A percentile compares a stretch with the other conserved stretches of the same genome.
Evolutionary conservation across 64 coral and sea anemone genomes (phyloP).

Genomic region (Porites australiensis): DNA sequence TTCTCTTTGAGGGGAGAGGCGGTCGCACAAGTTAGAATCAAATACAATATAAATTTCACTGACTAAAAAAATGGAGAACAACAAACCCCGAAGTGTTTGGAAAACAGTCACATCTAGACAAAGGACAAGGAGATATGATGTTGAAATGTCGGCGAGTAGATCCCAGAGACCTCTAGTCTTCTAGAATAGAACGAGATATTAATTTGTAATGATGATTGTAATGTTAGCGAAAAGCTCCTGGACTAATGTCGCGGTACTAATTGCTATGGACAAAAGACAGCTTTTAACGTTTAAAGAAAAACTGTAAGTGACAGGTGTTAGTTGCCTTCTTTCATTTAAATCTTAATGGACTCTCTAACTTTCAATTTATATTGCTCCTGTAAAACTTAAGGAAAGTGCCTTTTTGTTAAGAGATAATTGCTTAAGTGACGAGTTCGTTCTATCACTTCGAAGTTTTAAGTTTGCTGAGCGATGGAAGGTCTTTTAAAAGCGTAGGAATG

Average conservation of each 20-base stretch:
- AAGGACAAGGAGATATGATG: neutral
- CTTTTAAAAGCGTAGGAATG: too few relatives aligned
- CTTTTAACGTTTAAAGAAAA: constrained; percentile 7
- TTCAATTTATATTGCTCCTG: neutral
- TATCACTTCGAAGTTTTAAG: too few relatives aligned
- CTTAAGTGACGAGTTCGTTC: neutral
- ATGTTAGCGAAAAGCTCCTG: neutral
- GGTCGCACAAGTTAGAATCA: neutral
- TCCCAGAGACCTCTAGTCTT: neutral
- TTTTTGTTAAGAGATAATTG: neutral
- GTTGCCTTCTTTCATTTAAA: neutral
- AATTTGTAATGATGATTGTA: neutral
- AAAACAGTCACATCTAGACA: neutral
- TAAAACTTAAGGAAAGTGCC: neutral
- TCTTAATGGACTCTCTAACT: neutral
- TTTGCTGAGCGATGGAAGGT: too few relatives aligned
- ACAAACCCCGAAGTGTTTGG: neutral
- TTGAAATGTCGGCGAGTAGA: neutral
- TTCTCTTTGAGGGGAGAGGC: too few relatives aligned
- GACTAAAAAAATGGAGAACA: neutral
- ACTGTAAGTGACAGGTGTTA: neutral
- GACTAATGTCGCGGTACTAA: neutral
- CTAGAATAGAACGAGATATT: neutral
- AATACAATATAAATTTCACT: neutral
- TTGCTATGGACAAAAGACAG: neutral